Evolutionary conservation across 2,797 vertebrate species (phyloP), one percentile per base, ranked within the genome.

Genomic region (Hoplostethus atlanticus): DNA sequence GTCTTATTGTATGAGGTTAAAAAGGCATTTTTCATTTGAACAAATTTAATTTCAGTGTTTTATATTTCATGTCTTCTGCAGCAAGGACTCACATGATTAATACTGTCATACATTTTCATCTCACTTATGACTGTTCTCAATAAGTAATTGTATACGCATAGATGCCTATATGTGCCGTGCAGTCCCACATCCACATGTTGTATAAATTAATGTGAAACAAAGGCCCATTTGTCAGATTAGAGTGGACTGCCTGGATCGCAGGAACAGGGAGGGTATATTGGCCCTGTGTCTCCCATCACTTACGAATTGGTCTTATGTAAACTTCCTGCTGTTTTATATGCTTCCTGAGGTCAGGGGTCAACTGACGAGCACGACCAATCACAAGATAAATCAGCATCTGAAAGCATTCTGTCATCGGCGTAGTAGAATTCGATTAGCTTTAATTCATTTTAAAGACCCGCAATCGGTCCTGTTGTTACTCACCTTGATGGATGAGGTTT

Each of bases 281-380:
- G 61, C 63, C 62, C 64, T 38, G 44, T 73, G 81, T 89, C 84
- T 61, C 69, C 65, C 64, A 66, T 74, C 83, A 61, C 82, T 80
- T 87, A 81, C 64, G 81, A 87, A 92, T 87, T 70, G 57, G 46
- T 73, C 84, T 87, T 90, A 65, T 83, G 84, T 91, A 93, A 93
- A 94, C 92, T 91, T 92, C 91, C 90, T 90, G 88, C 81, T 80
- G 87, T 90, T 94, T 92, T 90, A 92, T 92, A 81, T 81, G 91
- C 86, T 88, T 93, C 89, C 91, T 85, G 80, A 40, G 92, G 90
- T 88, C 86, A 88, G 67, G 71, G 89, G 87, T 91, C 84, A 85
- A 9, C 66, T 31, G 67, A 88, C 25, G 66, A 76, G 84, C 80
- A 76, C 87, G 88, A 90, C 87, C 73, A 86, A 93, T 93, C 81